phyloP scores from a whole-genome alignment of 2,797 vertebrate genomes.

The Tympanoctomys barrerae region DNA sequence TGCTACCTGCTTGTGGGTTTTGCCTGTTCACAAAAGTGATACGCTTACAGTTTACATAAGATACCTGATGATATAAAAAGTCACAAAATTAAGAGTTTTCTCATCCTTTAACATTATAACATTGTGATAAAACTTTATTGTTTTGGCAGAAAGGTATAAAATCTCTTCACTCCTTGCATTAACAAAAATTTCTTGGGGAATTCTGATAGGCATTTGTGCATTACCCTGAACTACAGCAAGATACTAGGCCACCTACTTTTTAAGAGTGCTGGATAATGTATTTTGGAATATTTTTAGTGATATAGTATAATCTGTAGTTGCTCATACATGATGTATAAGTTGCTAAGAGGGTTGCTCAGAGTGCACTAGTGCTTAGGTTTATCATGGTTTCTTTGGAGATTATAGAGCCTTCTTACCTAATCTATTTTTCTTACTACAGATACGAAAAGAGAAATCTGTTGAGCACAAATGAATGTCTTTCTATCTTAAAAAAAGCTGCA shows the following conservation, averaged over 20 bases:
- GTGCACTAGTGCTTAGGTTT: background rate
- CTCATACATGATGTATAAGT: background rate
- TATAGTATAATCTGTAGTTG: background rate
- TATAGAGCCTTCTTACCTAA: background rate
- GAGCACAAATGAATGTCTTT: background rate
- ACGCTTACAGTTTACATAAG: background rate
- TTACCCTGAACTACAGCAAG: background rate
- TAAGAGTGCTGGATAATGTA: background rate
- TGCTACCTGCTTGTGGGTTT: background rate
- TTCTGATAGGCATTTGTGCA: background rate
- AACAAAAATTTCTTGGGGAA: background rate
- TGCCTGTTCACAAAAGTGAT: background rate
- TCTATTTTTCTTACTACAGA: background rate
- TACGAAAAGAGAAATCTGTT: background rate
- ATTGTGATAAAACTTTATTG: background rate
- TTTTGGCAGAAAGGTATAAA: background rate
- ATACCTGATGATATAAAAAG: background rate
- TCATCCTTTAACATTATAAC: background rate
- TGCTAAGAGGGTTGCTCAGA: background rate
- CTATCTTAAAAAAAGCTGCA: background rate
- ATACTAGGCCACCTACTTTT: background rate
- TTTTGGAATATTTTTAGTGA: background rate
- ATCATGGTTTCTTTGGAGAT: background rate
- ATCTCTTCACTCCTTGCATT: background rate
- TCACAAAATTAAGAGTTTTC: background rate